Evolutionary conservation across 2,888 invertebrate species (phyloP).

Genomic region (Dryobota labecula): DNA sequence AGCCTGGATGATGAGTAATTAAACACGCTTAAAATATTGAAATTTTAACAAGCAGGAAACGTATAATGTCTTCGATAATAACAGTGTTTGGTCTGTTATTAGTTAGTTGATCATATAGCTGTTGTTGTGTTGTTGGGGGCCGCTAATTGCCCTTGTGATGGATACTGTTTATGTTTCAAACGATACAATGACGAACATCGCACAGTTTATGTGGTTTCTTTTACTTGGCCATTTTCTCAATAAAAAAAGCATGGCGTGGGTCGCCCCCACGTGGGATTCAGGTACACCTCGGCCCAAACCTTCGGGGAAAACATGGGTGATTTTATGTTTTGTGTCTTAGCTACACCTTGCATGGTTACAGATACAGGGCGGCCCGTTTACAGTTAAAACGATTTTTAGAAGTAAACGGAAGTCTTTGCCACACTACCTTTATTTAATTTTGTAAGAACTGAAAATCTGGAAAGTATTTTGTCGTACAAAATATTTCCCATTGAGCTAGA

Average conservation of each 20-base stretch:
- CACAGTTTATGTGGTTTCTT: background rate
- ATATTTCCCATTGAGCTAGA: background rate
- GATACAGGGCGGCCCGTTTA: background rate
- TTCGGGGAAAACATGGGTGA: too few relatives aligned
- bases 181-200: constrained; percentile 4
- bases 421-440: background rate
- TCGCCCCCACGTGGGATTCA: too few relatives aligned
- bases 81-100: constrained; percentile 48
- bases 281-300: too few relatives aligned
- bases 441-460: background rate
- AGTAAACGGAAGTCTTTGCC: background rate
- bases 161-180: constrained; percentile 25
- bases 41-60: constrained; percentile 26
- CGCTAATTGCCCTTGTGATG: constrained; percentile 18
- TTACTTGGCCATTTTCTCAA: background rate
- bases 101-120: constrained; percentile 27
- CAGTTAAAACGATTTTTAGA: too few relatives aligned
- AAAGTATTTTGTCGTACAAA: background rate
- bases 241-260: too few relatives aligned
- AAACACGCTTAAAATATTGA: constrained; percentile 37
- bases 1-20: background rate
- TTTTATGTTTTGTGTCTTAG: too few relatives aligned
- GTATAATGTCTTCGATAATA: constrained; percentile 38
- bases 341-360: too few relatives aligned
- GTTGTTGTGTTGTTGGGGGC: constrained; percentile 14